Base-by-base conservation (phyloP, 2,797 vertebrate species). In the Melanotaenia parkinsoni region DNA sequence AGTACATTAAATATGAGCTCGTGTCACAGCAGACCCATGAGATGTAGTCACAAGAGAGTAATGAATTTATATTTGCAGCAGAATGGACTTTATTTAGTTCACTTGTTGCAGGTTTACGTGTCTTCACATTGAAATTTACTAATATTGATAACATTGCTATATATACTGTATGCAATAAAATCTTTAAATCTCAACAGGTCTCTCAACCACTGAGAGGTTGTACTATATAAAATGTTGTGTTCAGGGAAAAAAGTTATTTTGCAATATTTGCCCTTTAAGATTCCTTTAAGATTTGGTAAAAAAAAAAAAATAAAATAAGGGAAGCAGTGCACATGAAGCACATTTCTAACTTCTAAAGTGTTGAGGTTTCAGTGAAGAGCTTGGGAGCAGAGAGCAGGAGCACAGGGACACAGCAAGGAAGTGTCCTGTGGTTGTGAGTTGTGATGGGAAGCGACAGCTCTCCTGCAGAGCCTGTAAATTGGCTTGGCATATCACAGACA, bases 401-500 rank as follows among this genome's bases (percentile, higher is more conserved):
- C 81, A 72, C 67, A 33, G 83, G 89, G 84, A 90, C 90, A 80
- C 83, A 65, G 88, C 66, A 62, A 81, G 83, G 86, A 87, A 89
- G 91, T 86, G 89, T 90, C 90, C 90, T 83, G 88, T 88, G 92
- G 89, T 92, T 92, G 91, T 91, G 91, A 87, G 87, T 83, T 88
- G 86, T 90, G 91, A 91, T 88, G 89, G 85, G 87, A 90, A 91
- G 86, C 82, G 90, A 92, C 91, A 91, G 91, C 84, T 82, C 89
- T 94, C 92, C 92, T 80, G 92, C 70, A 3, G 93, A 91, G 92
- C 87, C 88, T 88, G 88, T 92, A 94, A 93, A 92, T 93, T 92
- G 89, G 90, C 86, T 90, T 90, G 90, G 92, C 91, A 88, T 91
- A 93, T 93, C 92, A 88, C 91, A 91, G 91, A 91, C 90, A 92